Conservation (phyloP, 2,888 invertebrate genomes). For the Callosobruchus maculatus region DNA sequence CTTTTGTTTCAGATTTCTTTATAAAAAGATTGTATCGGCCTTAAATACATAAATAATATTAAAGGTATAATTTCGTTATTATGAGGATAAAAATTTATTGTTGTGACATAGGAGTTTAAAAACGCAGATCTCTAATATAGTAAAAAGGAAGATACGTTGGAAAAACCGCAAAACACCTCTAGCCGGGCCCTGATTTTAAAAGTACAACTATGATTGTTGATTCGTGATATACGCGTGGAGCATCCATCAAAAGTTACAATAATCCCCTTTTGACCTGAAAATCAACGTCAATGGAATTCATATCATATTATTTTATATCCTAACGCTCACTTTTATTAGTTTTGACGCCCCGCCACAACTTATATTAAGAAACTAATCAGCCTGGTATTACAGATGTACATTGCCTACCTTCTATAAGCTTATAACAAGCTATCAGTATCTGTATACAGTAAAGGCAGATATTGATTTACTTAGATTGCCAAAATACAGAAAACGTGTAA, state of each 20-base stretch:
- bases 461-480: too few relatives aligned
- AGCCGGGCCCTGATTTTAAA: conserved; percentile 51
- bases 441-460: too few relatives aligned
- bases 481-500: too few relatives aligned
- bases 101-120: conserved; percentile 47
- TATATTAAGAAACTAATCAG: too few relatives aligned
- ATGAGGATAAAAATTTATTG: conserved; percentile 44
- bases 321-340: too few relatives aligned
- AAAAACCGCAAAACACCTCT: conserved; percentile 41
- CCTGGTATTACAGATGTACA: too few relatives aligned
- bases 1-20: conserved; percentile 49
- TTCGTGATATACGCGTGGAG: not conserved
- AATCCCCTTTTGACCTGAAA: not conserved
- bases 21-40: conserved; percentile 52
- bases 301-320: too few relatives aligned
- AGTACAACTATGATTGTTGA: conserved; percentile 43
- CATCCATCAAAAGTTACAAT: not conserved
- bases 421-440: too few relatives aligned
- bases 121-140: conserved; percentile 34
- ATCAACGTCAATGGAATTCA: too few relatives aligned
- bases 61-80: conserved; percentile 45
- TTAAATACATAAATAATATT: conserved; percentile 48
- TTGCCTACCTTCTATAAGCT: too few relatives aligned
- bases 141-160: conserved; percentile 27
- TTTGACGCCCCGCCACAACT: too few relatives aligned